Percentiles rank a stretch among this genome's conserved stretches.
Conservation (phyloP, 2,797 vertebrate genomes). For the Tarsius wallacei region DNA sequence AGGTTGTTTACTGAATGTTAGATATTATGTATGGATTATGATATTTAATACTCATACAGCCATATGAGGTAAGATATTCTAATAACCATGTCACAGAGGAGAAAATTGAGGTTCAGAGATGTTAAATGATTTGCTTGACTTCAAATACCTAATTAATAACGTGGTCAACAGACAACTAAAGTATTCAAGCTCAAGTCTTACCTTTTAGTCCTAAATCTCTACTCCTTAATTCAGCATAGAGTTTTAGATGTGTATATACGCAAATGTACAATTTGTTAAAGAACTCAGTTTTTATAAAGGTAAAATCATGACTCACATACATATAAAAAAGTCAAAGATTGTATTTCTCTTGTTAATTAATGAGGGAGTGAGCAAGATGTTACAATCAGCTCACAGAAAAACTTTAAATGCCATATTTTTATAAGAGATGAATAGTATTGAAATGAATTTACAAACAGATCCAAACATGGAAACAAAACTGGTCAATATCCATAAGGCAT, state of each 20-base stretch:
- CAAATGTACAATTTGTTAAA: neutral
- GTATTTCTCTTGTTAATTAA: constrained; percentile 51
- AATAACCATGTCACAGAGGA: neutral
- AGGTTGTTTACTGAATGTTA: constrained; percentile 44
- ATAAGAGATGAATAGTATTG: neutral
- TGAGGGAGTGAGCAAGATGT: neutral
- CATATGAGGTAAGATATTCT: neutral
- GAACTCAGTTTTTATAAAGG: neutral
- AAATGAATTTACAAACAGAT: neutral
- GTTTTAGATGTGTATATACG: neutral
- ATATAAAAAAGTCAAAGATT: constrained; percentile 31
- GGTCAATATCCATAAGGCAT: neutral
- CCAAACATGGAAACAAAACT: neutral
- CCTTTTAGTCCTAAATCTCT: neutral
- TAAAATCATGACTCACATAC: neutral
- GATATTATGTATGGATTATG: neutral
- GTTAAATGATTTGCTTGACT: neutral
- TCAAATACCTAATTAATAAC: neutral
- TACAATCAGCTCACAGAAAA: neutral
- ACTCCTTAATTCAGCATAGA: neutral
- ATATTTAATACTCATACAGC: neutral
- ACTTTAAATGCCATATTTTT: neutral
- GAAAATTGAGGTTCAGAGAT: neutral
- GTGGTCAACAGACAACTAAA: neutral
- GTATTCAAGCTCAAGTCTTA: neutral